Percentiles rank a stretch among this genome's conserved stretches.
Evolutionary conservation across 1,140 invertebrate species (phyloP).

Genomic region (Ctenoplectra terminalis): DNA sequence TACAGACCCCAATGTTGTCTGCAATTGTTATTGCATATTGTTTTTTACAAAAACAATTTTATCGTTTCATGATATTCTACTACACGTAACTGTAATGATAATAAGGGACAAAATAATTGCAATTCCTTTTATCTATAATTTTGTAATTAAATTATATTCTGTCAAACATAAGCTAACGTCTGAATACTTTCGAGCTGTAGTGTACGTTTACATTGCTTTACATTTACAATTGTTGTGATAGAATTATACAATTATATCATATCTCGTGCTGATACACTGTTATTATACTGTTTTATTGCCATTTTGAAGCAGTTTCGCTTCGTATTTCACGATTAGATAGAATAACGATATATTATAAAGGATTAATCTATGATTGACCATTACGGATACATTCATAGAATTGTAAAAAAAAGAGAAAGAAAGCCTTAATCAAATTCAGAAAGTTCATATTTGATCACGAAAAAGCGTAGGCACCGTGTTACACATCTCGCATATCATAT

Average conservation of each 20-base stretch:
- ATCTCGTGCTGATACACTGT: too few species aligned
- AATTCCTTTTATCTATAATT: too few species aligned
- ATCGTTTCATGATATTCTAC: too few species aligned
- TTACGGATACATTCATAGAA: background rate
- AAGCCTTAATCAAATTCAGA: slow-evolving; percentile 9
- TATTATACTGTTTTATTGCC: background rate
- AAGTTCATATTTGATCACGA: slow-evolving; percentile 1
- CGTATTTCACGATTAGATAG: background rate
- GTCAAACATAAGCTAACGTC: too few species aligned
- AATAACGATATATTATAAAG: background rate
- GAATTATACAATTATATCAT: background rate
- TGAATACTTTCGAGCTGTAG: too few species aligned
- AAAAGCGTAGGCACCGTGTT: slow-evolving; percentile 1
- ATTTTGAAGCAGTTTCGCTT: background rate
- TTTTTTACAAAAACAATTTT: too few species aligned
- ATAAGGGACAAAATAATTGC: too few species aligned
- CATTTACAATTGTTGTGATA: background rate
- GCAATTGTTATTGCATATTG: too few species aligned
- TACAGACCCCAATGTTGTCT: too few species aligned
- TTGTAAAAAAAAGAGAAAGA: background rate
- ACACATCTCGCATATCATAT: slow-evolving; percentile 39
- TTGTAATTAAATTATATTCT: too few species aligned
- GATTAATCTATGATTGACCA: background rate
- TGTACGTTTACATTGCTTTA: background rate
- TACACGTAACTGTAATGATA: too few species aligned